A percentile compares a stretch with the other conserved stretches of the same genome.
phyloP scores from a whole-genome alignment of 2,888 invertebrate genomes.

The Orgyia antiqua region DNA sequence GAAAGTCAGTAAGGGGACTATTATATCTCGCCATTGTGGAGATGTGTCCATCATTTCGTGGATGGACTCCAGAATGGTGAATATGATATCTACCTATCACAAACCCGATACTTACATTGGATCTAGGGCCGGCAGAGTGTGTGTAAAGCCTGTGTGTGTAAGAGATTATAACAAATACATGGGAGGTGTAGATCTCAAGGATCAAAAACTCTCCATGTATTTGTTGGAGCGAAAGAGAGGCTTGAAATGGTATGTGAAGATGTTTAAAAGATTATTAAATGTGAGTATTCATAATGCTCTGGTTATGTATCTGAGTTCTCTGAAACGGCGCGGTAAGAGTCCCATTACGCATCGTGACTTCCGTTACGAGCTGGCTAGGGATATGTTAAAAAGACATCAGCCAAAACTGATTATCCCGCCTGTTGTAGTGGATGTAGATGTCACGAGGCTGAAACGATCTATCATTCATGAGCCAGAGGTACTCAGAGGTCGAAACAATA shows the following conservation, averaged over 20 bases:
- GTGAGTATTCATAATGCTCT: too few relatives aligned
- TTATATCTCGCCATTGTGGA: too few relatives aligned
- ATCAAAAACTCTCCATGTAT: too few relatives aligned
- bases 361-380: constrained; percentile 6
- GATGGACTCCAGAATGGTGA: constrained; percentile 13
- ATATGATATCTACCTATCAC: constrained; percentile 13
- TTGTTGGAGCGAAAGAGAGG: constrained; percentile 20
- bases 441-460: constrained; percentile 9
- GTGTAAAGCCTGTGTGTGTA: constrained; percentile 12
- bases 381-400: constrained; percentile 5
- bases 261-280: too few relatives aligned
- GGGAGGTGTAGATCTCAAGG: too few relatives aligned
- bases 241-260: constrained; percentile 21
- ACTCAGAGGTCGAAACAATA: neutral
- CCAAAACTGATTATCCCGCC: neutral
- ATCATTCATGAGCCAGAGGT: constrained; percentile 10
- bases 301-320: constrained; percentile 3
- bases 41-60: too few relatives aligned
- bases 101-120: too few relatives aligned
- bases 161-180: constrained; percentile 21
- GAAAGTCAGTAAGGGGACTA: constrained; percentile 5
- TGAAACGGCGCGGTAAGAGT: constrained; percentile 4
- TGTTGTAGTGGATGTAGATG: neutral
- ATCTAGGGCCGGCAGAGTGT: constrained; percentile 6
- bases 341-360: constrained; percentile 11